Evolutionary conservation across 35 echinoderm and acorn worm genomes (phyloP).

Genomic region (Nesometra sesokonis): DNA sequence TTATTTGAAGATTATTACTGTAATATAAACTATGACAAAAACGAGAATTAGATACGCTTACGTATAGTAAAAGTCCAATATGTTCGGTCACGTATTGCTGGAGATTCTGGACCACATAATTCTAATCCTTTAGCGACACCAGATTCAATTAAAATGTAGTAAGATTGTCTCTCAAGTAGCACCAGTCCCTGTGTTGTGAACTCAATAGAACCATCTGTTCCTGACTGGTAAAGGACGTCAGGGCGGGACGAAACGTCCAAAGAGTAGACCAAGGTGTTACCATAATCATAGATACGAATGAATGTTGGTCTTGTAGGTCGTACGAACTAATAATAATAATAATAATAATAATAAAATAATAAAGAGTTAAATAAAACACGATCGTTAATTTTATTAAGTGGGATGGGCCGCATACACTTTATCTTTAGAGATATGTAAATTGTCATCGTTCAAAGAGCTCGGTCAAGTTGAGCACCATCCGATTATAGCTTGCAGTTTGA

Average conservation of each 20-base stretch:
- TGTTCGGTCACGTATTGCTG: neutral
- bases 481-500: no score
- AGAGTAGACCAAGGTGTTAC: neutral
- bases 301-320: constrained; percentile 17
- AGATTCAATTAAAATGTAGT: constrained; percentile 27
- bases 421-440: no score
- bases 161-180: neutral
- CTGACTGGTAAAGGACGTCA: neutral
- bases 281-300: neutral
- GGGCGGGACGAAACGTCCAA: neutral
- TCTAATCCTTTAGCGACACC: constrained; percentile 10
- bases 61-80: constrained; percentile 11
- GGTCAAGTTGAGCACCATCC: no score
- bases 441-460: no score
- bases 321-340: constrained; percentile 2
- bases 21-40: no score
- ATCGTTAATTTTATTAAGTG: no score
- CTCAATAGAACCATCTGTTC: neutral
- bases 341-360: no score
- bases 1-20: no score
- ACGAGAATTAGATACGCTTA: no score
- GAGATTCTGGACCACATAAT: constrained; percentile 19
- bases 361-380: no score
- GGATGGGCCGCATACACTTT: no score
- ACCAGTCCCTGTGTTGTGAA: neutral